Conservation (phyloP, 2,797 vertebrate species). For the Astyanax mexicanus region DNA sequence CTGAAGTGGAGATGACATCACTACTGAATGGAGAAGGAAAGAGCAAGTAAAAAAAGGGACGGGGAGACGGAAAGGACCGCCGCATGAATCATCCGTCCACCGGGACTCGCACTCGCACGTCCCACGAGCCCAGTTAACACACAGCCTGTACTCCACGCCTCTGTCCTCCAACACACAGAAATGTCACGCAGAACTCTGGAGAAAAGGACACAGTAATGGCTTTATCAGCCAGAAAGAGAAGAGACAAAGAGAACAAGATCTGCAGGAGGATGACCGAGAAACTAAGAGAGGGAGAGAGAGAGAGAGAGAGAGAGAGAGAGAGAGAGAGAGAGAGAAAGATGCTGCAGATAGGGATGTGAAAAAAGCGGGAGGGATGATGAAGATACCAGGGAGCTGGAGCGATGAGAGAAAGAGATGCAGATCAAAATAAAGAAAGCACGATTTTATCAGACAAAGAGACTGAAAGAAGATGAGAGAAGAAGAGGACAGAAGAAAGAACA, state of each 20-base stretch:
- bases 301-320: constrained; percentile 17
- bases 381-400: neutral
- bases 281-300: too few species aligned
- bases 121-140: constrained; percentile 12
- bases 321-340: constrained; percentile 9
- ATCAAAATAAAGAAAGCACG: constrained; percentile 51
- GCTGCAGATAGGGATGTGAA: constrained; percentile 3
- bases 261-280: neutral
- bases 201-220: constrained; percentile 32
- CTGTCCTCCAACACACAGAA: constrained; percentile 17
- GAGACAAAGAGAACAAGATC: constrained; percentile 17
- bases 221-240: constrained; percentile 22
- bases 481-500: neutral
- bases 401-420: constrained; percentile 40
- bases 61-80: constrained; percentile 36
- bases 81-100: constrained; percentile 17
- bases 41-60: constrained; percentile 40
- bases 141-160: neutral
- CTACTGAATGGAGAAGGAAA: neutral
- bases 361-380: neutral
- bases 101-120: neutral
- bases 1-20: constrained; percentile 56
- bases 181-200: constrained; percentile 36
- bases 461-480: neutral
- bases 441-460: neutral